Base-by-base conservation (phyloP, 2,113 vertebrate species). In the Dascyllus trimaculatus region DNA sequence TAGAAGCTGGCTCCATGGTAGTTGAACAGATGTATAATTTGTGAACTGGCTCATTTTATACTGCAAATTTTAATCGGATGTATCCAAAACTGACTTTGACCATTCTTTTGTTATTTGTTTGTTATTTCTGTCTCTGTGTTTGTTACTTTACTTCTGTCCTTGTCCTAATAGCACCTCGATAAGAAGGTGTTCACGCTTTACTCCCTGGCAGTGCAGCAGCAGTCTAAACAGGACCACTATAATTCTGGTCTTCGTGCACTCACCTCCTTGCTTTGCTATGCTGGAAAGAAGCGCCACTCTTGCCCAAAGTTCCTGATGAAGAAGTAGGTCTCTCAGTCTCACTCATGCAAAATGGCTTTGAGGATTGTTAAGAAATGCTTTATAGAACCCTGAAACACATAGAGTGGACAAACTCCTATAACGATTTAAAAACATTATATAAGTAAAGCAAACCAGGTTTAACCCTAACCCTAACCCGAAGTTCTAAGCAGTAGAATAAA, bases 121-220 rank as follows among this genome's bases (percentile, higher is more conserved):
- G 70, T 4, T 11, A 38, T 29, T 24, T 54, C 19, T 60, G 2
- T 32, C 6, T 46, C 11, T 58, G 7, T 49, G 56, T 69, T 43
- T 71, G 40, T 56, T 26, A 1, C 56, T 18, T 21, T 32, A 17
- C 2, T 9, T 71, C 26, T 29, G 15, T 60, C 22, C 38, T 35
- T 70, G 45, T 66, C 45, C 8, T 61, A 45, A 32, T 74, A 92
- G 91, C 40, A 80, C 46, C 77, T 98, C 80, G 96, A 96, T 13
- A 97, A 96, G 94, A 97, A 97, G 71, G 96, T 97, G 22, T 96
- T 96, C 81, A 97, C 96, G 0, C 92, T 97, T 7, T 97, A 97
- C 90, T 96, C 94, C 0, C 90, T 98, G 89, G 96, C 96, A 0
- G 87, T 95, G 71, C 96, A 97, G 86, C 96, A 97, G 92, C 92